Evolutionary conservation across 2,888 invertebrate species (phyloP).

Genomic region (Drosophila limbata): DNA sequence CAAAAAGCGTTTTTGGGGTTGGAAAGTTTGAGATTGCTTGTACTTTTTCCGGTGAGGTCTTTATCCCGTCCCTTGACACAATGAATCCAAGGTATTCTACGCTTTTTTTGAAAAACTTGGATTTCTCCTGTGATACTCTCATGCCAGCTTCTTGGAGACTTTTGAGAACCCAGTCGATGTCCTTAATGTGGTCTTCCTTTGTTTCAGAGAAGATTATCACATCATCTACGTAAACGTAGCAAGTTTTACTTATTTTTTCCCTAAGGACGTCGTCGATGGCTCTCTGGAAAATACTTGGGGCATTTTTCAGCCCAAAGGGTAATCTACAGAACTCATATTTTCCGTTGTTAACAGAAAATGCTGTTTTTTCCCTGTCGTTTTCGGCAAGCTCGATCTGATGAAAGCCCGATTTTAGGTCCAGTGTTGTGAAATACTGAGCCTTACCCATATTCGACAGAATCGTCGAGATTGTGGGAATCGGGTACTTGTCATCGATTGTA

Average conservation of each 20-base stretch:
- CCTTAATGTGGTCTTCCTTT: conserved; percentile 8
- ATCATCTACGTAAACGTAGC: conserved; percentile 27
- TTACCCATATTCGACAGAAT: conserved; percentile 82
- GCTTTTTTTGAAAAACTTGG: conserved; percentile 4
- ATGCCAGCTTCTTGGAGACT: neutral
- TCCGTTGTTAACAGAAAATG: conserved; percentile 7
- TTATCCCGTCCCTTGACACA: neutral
- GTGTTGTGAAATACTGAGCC: conserved; percentile 79
- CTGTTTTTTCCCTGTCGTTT: conserved; percentile 14
- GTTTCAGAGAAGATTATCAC: conserved; percentile 20
- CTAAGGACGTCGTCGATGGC: conserved; percentile 23
- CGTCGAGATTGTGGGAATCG: conserved; percentile 79
- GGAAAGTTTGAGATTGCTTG: neutral
- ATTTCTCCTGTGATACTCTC: conserved; percentile 9
- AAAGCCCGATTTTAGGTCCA: conserved; percentile 82
- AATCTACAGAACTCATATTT: conserved; percentile 21
- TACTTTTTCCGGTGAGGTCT: conserved; percentile 1
- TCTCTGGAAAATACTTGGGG: conserved; percentile 19
- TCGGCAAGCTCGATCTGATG: conserved; percentile 23
- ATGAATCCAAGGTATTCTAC: neutral
- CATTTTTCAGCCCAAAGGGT: conserved; percentile 22
- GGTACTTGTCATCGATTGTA: conserved; percentile 74
- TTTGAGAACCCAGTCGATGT: conserved; percentile 2
- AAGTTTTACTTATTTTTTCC: conserved; percentile 12
- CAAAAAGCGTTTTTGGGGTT: neutral